Evolutionary conservation across 1,140 invertebrate genomes (phyloP).

Genomic region (Melanaphis sacchari): DNA sequence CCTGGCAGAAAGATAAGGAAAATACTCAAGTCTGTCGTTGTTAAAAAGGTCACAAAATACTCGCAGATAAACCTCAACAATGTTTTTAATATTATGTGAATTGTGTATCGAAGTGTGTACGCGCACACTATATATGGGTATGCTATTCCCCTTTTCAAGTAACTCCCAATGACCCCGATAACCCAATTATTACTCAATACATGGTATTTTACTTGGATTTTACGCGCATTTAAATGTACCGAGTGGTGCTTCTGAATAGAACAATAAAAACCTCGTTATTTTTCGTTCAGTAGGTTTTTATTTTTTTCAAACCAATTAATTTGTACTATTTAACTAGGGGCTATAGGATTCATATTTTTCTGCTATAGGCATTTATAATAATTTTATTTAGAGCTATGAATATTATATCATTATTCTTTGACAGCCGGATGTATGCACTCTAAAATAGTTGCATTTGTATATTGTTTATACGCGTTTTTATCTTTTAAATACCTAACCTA

Average conservation of each 20-base stretch:
- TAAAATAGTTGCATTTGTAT: neutral
- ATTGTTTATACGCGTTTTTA: neutral
- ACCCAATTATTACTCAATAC: constrained; percentile 35
- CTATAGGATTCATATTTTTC: neutral
- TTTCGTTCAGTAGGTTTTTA: neutral
- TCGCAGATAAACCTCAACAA: neutral
- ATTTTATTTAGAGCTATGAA: neutral
- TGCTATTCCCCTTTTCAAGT: neutral
- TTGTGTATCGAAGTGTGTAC: constrained; percentile 1
- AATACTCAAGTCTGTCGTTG: neutral
- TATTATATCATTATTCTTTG: neutral
- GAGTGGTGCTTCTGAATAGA: neutral
- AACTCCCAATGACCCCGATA: constrained; percentile 35
- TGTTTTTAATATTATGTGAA: neutral
- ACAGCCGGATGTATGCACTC: constrained; percentile 18
- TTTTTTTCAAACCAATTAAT: neutral
- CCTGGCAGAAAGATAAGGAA: neutral
- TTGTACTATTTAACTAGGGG: neutral
- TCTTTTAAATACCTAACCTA: constrained; percentile 19
- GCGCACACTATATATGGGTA: neutral
- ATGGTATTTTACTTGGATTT: constrained; percentile 4
- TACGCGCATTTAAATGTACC: constrained; percentile 8
- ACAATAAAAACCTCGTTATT: neutral
- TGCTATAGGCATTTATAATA: neutral
- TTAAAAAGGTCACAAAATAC: constrained; percentile 29